A percentile compares a stretch with the other conserved stretches of the same genome.
These are phyloP conservation scores for Arvicanthis niloticus DNA, from an alignment of 2,113 vertebrate species.

Conservation along the genomic window DNA sequence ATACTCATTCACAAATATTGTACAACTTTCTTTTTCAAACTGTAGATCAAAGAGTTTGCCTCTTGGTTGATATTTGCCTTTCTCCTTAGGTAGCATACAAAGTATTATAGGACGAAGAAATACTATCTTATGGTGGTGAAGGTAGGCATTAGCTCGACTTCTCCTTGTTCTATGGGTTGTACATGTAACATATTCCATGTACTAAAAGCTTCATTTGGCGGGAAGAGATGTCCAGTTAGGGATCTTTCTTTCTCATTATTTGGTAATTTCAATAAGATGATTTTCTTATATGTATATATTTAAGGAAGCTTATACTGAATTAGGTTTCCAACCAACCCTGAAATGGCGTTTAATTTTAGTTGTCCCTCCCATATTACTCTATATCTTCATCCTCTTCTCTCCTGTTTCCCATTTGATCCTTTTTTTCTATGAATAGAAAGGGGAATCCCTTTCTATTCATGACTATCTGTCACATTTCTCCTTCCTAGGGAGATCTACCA, in stretches of 20 bases:
- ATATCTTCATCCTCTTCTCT: neutral
- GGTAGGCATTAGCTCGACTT: neutral
- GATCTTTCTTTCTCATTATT: neutral
- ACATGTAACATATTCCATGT: neutral
- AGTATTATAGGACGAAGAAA: neutral
- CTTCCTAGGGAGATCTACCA: neutral
- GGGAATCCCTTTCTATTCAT: neutral
- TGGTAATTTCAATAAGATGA: neutral
- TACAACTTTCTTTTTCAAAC: no score
- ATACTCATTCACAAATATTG: neutral
- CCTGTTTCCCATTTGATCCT: neutral
- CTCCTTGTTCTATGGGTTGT: neutral
- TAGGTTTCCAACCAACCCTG: neutral
- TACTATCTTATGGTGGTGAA: neutral
- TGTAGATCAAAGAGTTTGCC: neutral
- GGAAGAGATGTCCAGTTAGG: neutral
- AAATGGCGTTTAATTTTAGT: neutral
- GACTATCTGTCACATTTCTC: neutral
- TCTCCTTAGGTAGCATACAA: neutral
- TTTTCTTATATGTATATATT: neutral
- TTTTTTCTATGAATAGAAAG: no score
- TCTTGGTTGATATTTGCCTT: neutral
- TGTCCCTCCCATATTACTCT: neutral
- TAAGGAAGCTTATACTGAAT: neutral
- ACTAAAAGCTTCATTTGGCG: neutral